phyloP scores from a whole-genome alignment of 2,888 invertebrate genomes.

The Agapostemon virescens region DNA sequence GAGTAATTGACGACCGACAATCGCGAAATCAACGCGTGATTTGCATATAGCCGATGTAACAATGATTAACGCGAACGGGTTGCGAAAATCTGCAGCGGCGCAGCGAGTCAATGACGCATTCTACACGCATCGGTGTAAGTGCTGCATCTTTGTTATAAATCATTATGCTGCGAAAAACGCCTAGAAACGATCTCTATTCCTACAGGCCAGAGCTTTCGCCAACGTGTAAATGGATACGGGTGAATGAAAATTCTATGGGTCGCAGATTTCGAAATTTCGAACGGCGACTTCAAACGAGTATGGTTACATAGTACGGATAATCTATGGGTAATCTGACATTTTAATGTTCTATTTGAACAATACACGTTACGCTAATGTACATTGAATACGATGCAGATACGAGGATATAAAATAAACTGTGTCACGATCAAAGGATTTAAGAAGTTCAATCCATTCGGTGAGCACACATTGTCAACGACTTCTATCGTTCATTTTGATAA shows the following conservation, averaged over 20 bases:
- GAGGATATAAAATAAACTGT: background rate
- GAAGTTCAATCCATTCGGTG: background rate
- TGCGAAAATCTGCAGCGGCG: background rate
- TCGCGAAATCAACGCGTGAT: background rate
- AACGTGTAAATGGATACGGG: background rate
- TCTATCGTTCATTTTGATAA: no score
- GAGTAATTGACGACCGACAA: background rate
- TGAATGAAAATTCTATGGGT: background rate
- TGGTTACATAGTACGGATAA: background rate
- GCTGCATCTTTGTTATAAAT: background rate
- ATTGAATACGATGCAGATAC: background rate
- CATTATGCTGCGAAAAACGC: slow-evolving; percentile 35
- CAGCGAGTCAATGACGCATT: background rate
- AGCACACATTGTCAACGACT: background rate
- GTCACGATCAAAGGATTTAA: background rate
- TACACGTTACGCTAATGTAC: background rate
- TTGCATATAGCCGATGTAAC: slow-evolving; percentile 1
- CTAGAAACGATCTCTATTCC: background rate
- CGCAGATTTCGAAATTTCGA: background rate
- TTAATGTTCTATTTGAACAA: background rate
- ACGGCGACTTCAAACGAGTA: background rate
- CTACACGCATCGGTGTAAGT: background rate
- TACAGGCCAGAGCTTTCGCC: background rate
- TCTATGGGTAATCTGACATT: background rate
- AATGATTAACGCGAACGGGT: slow-evolving; percentile 12